Conservation (phyloP, 2,888 invertebrate genomes). For the Drosophila robusta region DNA sequence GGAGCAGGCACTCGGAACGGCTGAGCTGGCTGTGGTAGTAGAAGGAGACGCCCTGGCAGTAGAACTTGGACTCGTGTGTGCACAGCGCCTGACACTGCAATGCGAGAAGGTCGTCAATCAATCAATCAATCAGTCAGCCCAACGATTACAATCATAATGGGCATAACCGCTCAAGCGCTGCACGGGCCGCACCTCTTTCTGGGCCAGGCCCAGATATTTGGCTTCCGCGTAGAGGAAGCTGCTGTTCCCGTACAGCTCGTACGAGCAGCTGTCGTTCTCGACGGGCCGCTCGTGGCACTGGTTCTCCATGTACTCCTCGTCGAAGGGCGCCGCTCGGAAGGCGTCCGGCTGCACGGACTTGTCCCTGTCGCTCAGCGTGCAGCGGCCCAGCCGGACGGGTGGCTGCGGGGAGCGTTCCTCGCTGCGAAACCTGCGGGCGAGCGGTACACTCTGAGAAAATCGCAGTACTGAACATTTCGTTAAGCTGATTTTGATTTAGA, state of each 20-base stretch:
- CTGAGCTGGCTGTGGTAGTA: constrained; percentile 74
- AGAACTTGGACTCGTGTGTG: constrained; percentile 88
- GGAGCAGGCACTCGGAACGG: constrained; percentile 88
- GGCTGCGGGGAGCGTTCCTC: constrained; percentile 33
- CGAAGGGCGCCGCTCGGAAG: constrained; percentile 90
- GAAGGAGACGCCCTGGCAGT: constrained; percentile 90
- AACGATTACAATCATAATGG: constrained; percentile 70
- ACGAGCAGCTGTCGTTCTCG: constrained; percentile 89
- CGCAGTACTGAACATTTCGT: no score
- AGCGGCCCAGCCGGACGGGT: constrained; percentile 86
- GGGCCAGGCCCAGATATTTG: constrained; percentile 82
- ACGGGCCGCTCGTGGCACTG: constrained; percentile 89
- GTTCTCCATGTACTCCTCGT: constrained; percentile 93
- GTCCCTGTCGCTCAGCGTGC: constrained; percentile 90
- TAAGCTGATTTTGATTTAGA: no score
- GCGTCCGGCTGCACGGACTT: constrained; percentile 91
- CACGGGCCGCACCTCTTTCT: constrained; percentile 82
- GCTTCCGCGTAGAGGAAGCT: constrained; percentile 87
- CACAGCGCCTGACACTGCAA: constrained; percentile 88
- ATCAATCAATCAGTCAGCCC: constrained; percentile 44
- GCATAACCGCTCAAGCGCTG: constrained; percentile 43
- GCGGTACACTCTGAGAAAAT: neutral
- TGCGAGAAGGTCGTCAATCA: constrained; percentile 66
- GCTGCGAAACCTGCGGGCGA: constrained; percentile 58
- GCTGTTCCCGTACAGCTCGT: constrained; percentile 90